Conservation (phyloP, 2,888 invertebrate genomes). For the Apamea epomidion region DNA sequence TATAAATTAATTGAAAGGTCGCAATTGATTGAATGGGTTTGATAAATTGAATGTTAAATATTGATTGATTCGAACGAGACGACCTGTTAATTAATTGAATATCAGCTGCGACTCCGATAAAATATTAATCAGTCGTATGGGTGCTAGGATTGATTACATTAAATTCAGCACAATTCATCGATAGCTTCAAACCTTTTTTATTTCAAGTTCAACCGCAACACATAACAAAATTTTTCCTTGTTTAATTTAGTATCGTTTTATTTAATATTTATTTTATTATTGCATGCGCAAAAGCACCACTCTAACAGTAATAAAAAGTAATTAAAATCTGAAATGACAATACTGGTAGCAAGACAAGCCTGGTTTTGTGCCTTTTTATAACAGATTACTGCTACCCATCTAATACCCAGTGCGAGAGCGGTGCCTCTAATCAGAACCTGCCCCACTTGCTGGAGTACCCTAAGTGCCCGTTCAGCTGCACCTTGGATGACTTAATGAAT, state of each 20-base stretch:
- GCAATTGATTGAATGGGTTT: slow-evolving; percentile 57
- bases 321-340: too few relatives aligned
- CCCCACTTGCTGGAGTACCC: too few relatives aligned
- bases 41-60: slow-evolving; percentile 66
- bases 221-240: neutral
- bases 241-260: neutral
- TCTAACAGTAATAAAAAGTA: too few relatives aligned
- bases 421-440: too few relatives aligned
- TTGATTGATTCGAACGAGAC: slow-evolving; percentile 57
- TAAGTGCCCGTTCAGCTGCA: too few relatives aligned
- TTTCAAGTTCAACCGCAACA: neutral
- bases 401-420: too few relatives aligned
- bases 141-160: slow-evolving; percentile 1
- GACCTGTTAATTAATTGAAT: slow-evolving; percentile 63
- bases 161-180: neutral
- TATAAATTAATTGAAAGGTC: slow-evolving; percentile 53
- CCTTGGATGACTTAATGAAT: too few relatives aligned
- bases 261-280: too few relatives aligned
- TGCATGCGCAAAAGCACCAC: too few relatives aligned
- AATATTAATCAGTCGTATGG: slow-evolving; percentile 3
- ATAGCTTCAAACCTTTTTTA: neutral
- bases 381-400: too few relatives aligned
- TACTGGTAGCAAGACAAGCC: too few relatives aligned
- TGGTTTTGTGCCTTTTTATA: too few relatives aligned
- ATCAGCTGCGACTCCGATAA: slow-evolving; percentile 27